Evolutionary conservation across 2,888 invertebrate genomes (phyloP), one percentile per base, ranked within the genome.

Genomic region (Leptopilina myrica): DNA sequence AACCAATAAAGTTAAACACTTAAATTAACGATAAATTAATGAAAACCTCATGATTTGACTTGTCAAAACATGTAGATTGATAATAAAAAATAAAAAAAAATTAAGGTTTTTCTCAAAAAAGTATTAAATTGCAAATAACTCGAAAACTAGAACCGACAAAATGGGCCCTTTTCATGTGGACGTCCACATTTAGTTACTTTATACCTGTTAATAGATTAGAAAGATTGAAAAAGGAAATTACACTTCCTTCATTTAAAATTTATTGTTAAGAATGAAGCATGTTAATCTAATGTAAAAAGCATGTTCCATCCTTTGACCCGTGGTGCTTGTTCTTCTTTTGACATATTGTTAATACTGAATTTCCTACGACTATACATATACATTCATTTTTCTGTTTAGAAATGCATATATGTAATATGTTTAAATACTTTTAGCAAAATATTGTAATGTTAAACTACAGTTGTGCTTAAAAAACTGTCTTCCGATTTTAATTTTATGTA

Each of bases 231-330:
- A 79, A 80, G 82, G 83, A 83, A 83, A 79, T 81, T 26, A 65
- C 81, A 82, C 82, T 83, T 83, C 83, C 82, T 82, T 69, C 81
- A 80, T 80, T 83, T 83, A 69, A 49, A 80, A 79, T 85, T 88
- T 90, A 89, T 89, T 89, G 87, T 87, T 90, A 88, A 91, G 87
- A 88, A 91, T 89, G 88, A 90, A 89, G 81, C 89, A 87, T 86
- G 90, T 89, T 88, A 87, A 88, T 89, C 89, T 91, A 91, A 91
- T 91, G 91, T 90, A 90, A 89, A 90, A 91, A 90, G 84, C 91
- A 81, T 91, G 91, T 91, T 85, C 82, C 84, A 83, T 80, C 77
- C 80, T 81, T 80, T 80, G 64, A 64, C 79, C 53, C 59, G 79
- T 78, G 79, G 76, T 78, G 78, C 79, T 81, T 83, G 81, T 79